A percentile compares a stretch with the other conserved stretches of the same genome.
These are phyloP conservation scores for Caradrina clavipalpis DNA, from an alignment of 2,888 invertebrate genomes.

Conservation along the genomic window DNA sequence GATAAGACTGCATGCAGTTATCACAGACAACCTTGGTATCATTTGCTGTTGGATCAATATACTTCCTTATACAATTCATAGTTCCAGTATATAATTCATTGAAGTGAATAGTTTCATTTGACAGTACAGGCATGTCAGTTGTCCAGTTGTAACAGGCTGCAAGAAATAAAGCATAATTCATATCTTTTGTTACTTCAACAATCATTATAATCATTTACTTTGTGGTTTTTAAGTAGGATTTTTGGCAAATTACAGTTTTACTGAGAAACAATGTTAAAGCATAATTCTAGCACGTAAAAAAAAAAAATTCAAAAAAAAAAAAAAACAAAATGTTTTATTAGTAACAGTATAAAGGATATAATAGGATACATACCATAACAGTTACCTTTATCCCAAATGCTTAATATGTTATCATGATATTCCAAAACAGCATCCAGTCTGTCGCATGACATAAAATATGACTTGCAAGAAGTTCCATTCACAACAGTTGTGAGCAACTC, in stretches of 20 bases:
- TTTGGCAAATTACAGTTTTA: background rate
- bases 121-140: constrained; percentile 81
- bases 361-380: constrained; percentile 91
- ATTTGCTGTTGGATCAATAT: constrained; percentile 71
- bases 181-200: background rate
- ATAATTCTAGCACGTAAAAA: no score
- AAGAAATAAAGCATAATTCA: constrained; percentile 51
- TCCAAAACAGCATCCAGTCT: constrained; percentile 91
- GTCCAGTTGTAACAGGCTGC: constrained; percentile 91
- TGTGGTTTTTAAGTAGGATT: no score
- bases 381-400: constrained; percentile 92
- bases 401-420: constrained; percentile 89
- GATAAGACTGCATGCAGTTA: constrained; percentile 90
- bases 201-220: no score
- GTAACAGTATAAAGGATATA: background rate
- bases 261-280: no score
- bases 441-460: constrained; percentile 91
- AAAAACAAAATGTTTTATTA: no score
- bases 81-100: constrained; percentile 85
- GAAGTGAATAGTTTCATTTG: constrained; percentile 88
- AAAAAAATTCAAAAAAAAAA: no score
- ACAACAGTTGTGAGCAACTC: constrained; percentile 83
- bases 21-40: constrained; percentile 85
- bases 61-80: constrained; percentile 81
- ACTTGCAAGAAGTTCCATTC: constrained; percentile 91